Evolutionary conservation across 2,797 vertebrate species (phyloP), one percentile per base, ranked within the genome.

Genomic region (Glossophaga mutica): DNA sequence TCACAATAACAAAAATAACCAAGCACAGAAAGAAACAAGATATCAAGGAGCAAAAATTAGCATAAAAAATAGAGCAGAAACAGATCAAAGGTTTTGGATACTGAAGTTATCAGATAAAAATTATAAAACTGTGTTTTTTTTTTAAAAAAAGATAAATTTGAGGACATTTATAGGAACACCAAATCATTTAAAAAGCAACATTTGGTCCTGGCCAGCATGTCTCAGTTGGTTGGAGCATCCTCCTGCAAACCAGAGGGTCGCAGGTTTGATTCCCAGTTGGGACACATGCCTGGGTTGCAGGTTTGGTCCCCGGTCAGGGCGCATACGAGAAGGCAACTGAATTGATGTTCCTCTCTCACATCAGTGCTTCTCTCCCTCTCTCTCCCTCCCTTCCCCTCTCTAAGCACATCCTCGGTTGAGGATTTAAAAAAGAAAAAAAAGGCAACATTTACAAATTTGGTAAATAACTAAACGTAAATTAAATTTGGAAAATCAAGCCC

Each of bases 401-500:
- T n/a, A 65, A n/a, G 62, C 62, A 65, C n/a, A 32, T n/a, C 62
- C 62, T 65, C 12, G 0, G 62, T 65, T 65, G 62, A 65, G 2
- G 62, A 65, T n/a, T 62, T 12, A 59, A 57, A 19, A 7, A 57
- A 57, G 24, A 24, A 26, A 24, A 9, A n/a, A 59, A 59, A 29
- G 24, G 62, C 29, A 65, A 65, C 62, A 18, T 65, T n/a, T 55
- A 19, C 4, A 68, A 71, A 71, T 65, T 50, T 65, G 46, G 24
- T 85, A 46, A 87, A 78, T 46, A 90, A 65, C 6, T 67, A 84
- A 92, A 32, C 37, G 34, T n/a, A 84, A 70, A 78, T 74, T 91
- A 87, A 62, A 78, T 68, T 62, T 89, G 82, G 94, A 91, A 93
- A 91, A 77, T 85, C 42, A 55, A 78, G 65, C 3, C 46, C 57